Conservation (phyloP, 1,140 invertebrate genomes). For the Akabosia matsudoensis region DNA sequence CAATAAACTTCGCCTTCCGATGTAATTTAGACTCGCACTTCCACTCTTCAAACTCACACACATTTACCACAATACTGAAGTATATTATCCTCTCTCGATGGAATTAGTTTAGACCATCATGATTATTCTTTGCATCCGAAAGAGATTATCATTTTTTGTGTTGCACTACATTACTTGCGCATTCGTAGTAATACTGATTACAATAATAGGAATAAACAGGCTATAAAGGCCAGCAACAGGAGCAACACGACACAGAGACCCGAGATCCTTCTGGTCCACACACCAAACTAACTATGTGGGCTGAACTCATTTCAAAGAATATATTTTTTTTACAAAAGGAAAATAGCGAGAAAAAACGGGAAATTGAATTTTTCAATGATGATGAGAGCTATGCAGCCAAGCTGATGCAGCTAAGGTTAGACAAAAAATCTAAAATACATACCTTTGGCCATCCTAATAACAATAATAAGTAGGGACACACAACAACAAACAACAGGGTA, state of each 20-base stretch:
- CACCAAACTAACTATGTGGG: background rate
- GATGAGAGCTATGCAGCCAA: no score
- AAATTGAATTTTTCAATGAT: conserved; percentile 19
- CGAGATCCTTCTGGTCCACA: background rate
- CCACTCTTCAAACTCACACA: no score
- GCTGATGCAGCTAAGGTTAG: background rate
- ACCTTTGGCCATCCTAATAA: background rate
- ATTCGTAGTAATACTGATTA: background rate
- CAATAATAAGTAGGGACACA: background rate
- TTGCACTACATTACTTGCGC: background rate
- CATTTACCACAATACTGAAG: background rate
- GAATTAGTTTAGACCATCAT: background rate
- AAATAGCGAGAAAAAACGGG: background rate
- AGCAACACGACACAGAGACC: no score
- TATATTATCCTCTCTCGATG: background rate
- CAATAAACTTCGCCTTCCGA: conserved; percentile 2
- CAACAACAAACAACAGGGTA: background rate
- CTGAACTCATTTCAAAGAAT: conserved; percentile 2
- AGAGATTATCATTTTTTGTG: background rate
- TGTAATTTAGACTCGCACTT: no score
- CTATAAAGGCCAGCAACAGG: no score
- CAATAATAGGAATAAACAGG: no score
- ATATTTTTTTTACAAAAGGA: background rate
- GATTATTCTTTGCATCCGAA: background rate
- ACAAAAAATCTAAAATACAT: background rate